Percentiles rank a stretch among this genome's conserved stretches.
These are phyloP conservation scores for Spodoptera picta DNA, from an alignment of 2,888 invertebrate genomes.

Conservation along the genomic window DNA sequence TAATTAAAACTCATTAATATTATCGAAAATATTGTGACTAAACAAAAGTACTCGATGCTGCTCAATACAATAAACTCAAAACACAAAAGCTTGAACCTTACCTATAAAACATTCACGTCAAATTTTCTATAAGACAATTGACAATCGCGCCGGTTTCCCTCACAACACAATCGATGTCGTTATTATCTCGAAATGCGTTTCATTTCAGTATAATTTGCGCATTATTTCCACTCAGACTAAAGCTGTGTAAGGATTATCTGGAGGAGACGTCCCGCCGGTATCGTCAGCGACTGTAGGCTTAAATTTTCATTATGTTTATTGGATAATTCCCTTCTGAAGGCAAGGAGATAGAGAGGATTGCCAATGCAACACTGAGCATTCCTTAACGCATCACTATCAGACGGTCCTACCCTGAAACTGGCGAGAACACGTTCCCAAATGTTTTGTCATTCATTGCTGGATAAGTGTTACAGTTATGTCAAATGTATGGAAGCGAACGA, in stretches of 20 bases:
- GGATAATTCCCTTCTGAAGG: slow-evolving; percentile 84
- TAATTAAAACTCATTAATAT: too few species aligned
- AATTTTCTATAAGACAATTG: slow-evolving; percentile 42
- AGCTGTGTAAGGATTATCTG: slow-evolving; percentile 81
- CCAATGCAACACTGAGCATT: slow-evolving; percentile 86
- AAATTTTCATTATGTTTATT: slow-evolving; percentile 89
- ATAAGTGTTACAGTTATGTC: too few species aligned
- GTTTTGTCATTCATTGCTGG: neutral
- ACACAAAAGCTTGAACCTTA: neutral
- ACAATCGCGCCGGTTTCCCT: slow-evolving; percentile 31
- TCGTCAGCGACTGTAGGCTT: slow-evolving; percentile 83
- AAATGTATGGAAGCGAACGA: too few species aligned
- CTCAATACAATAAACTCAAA: slow-evolving; percentile 8
- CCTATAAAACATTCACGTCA: slow-evolving; percentile 16
- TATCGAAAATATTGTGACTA: neutral
- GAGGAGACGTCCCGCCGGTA: slow-evolving; percentile 75
- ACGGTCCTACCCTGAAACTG: slow-evolving; percentile 23
- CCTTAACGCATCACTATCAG: slow-evolving; percentile 68
- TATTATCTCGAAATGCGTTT: slow-evolving; percentile 58
- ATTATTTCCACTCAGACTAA: slow-evolving; percentile 71
- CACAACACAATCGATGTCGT: slow-evolving; percentile 59
- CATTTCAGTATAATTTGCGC: slow-evolving; percentile 73
- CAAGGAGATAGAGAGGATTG: slow-evolving; percentile 83
- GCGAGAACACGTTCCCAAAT: neutral
- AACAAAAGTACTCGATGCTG: neutral